Base-by-base conservation (phyloP, 2,888 invertebrate genomes). In the Cerastis rubricosa region DNA sequence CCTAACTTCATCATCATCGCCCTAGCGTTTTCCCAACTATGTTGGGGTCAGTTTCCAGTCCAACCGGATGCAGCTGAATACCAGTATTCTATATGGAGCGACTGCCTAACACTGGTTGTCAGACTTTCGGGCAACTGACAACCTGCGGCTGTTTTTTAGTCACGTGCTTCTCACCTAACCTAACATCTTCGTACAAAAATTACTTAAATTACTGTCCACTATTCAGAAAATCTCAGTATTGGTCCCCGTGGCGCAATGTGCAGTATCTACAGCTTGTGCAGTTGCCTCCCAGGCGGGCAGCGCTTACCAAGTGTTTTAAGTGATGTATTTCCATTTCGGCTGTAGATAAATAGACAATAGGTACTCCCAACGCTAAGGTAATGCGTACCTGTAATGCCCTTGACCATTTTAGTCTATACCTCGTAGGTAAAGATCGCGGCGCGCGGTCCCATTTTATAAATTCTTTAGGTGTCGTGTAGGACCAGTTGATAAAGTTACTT, bases 161-260 rank as follows among this genome's bases (percentile, higher is more conserved):
- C 12, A 54, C n/a, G 54, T n/a, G 6, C 12, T 54, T 12, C n/a
- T 54, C n/a, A 51, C n/a, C 11, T 54, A 12, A 54, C n/a, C n/a
- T 54, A 51, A 65, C 8, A 51, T 19, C 9, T n/a, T 7, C 14
- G 35, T 47, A 51, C 45, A 6, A 70, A 35, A 68, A 51, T 67
- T 63, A 54, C 35, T 81, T 80, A 29, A 63, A 61, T 61, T 14
- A 74, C 35, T 45, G 11, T 51, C 12, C 22, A n/a, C n/a, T 64
- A 25, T 43, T 40, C 74, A 25, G 59, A 17, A 14, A 40, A 70
- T 70, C n/a, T 57, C 40, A 11, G 22, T 25, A 25, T 25, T 6
- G 6, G 22, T 74, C n/a, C 54, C 61, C 14, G 61, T 17, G 59
- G 43, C 17, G 19, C 29, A 61, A n/a, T 25, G 35, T 35, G 54